Conservation (phyloP, 2,888 invertebrate species). For the Syrista parreyssii region DNA sequence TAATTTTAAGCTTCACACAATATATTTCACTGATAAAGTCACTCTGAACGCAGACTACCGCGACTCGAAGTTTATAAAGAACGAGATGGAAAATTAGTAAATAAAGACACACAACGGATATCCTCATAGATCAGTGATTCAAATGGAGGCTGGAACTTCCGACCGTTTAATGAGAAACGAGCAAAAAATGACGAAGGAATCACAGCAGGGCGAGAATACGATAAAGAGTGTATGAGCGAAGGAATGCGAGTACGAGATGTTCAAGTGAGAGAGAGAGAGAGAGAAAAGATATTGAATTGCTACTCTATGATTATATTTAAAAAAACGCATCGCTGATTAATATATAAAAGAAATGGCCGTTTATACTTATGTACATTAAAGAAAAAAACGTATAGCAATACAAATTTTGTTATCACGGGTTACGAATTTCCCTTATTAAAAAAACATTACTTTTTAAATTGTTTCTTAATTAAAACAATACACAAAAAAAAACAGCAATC, state of each 20-base stretch:
- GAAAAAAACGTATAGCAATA: conserved; percentile 18
- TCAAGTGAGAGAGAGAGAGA: background rate
- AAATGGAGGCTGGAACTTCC: background rate
- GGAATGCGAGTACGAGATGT: background rate
- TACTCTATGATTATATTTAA: conserved; percentile 39
- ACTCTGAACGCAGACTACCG: conserved; percentile 53
- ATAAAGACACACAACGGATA: conserved; percentile 17
- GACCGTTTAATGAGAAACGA: background rate
- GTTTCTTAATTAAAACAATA: background rate
- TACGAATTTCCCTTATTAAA: background rate
- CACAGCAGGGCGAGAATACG: background rate
- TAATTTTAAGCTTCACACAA: conserved; percentile 32
- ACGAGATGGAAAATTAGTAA: background rate
- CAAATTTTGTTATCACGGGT: background rate
- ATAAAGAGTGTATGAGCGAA: background rate
- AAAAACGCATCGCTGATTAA: conserved; percentile 50
- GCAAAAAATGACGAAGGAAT: background rate
- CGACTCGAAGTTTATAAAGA: conserved; percentile 12
- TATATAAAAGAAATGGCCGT: conserved; percentile 10
- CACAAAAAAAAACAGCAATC: background rate
- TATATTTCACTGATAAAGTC: conserved; percentile 21
- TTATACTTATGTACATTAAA: conserved; percentile 14
- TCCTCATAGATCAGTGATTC: conserved; percentile 38
- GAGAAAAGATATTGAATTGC: conserved; percentile 24
- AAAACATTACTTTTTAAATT: background rate